Conservation (phyloP, 2,113 vertebrate species). For the Lagopus leucura region DNA sequence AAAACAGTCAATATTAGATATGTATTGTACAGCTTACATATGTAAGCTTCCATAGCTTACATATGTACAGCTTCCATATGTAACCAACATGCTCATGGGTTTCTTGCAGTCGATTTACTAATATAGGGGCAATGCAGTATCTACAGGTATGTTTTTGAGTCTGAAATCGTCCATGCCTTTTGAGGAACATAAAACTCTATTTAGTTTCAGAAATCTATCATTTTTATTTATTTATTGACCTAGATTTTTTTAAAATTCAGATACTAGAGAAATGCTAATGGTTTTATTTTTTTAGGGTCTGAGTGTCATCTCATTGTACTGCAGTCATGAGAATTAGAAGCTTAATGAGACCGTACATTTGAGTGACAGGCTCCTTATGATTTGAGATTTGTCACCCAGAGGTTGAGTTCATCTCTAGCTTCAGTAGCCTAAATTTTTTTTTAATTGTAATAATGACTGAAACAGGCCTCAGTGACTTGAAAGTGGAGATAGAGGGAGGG, state of each 20-base stretch:
- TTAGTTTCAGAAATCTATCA: neutral
- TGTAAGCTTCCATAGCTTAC: no score
- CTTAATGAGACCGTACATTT: neutral
- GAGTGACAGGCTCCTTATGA: neutral
- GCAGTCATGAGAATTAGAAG: neutral
- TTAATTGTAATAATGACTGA: constrained; percentile 21
- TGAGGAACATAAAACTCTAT: neutral
- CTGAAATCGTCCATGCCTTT: neutral
- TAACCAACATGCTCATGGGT: neutral
- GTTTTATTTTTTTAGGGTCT: neutral
- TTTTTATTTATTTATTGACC: neutral
- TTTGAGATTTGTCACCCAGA: neutral
- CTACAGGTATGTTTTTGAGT: neutral
- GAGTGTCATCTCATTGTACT: neutral
- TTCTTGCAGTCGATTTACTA: neutral
- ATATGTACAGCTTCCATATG: neutral
- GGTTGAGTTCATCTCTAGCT: neutral
- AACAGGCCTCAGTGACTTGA: constrained; percentile 44
- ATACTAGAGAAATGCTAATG: neutral
- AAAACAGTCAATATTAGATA: neutral
- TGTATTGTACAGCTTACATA: neutral
- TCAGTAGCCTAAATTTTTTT: constrained; percentile 23
- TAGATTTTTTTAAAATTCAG: neutral
- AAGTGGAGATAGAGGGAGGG: constrained; percentile 14
- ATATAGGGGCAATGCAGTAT: neutral